phyloP scores from a whole-genome alignment of 2,797 vertebrate species.

The Myotis planiceps region DNA sequence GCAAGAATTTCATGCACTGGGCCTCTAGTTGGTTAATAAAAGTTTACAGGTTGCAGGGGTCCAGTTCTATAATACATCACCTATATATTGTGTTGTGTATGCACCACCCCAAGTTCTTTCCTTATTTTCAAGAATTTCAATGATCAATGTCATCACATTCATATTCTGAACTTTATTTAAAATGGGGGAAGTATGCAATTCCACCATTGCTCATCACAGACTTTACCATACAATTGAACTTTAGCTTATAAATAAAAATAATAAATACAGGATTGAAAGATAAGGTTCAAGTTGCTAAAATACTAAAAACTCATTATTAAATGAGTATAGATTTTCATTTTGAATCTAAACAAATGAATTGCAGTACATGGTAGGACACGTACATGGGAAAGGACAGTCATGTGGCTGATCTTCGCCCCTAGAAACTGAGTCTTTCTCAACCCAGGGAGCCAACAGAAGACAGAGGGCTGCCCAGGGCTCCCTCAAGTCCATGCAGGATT shows the following conservation, averaged over 20 bases:
- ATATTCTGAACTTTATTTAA: conserved; percentile 41
- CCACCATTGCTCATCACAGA: neutral
- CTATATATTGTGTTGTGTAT: neutral
- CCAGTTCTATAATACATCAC: neutral
- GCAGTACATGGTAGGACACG: neutral
- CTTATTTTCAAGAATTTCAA: conserved; percentile 16
- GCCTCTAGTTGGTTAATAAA: neutral
- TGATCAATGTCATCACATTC: neutral
- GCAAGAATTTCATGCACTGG: too few species aligned
- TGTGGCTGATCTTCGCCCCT: neutral
- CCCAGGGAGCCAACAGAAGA: neutral
- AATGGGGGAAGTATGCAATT: neutral
- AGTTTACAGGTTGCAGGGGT: neutral
- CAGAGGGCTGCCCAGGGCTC: neutral
- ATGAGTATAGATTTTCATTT: neutral
- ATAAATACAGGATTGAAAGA: neutral
- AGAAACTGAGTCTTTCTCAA: neutral
- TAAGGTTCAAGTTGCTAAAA: neutral
- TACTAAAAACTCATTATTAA: neutral
- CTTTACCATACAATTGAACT: neutral
- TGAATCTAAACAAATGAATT: neutral
- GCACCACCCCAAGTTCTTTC: neutral
- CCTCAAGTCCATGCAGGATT: neutral
- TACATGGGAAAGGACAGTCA: neutral
- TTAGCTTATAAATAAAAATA: conserved; percentile 15